Percentiles rank a stretch among this genome's conserved stretches.
Evolutionary conservation across 2,888 invertebrate genomes (phyloP).

Genomic region (Euproctis similis): DNA sequence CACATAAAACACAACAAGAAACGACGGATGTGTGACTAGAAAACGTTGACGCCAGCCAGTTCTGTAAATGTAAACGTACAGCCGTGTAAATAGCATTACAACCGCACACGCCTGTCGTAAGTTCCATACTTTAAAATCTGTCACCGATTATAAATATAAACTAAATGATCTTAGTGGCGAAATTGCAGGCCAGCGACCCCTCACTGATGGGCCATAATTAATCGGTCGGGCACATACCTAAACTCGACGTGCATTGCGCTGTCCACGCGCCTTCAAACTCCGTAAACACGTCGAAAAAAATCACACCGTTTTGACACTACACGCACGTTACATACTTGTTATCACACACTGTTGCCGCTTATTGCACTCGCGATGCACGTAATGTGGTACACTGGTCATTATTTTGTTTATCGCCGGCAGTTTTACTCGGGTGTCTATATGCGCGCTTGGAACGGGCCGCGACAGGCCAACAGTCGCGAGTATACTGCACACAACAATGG

Average conservation of each 20-base stretch:
- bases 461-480: constrained; percentile 54
- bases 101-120: constrained; percentile 24
- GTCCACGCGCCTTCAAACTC: constrained; percentile 56
- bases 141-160: constrained; percentile 52
- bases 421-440: constrained; percentile 46
- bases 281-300: constrained; percentile 63
- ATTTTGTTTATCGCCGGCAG: constrained; percentile 70
- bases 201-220: constrained; percentile 68
- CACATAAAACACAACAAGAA: constrained; percentile 42
- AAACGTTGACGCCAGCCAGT: constrained; percentile 26
- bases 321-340: constrained; percentile 68
- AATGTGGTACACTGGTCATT: constrained; percentile 65
- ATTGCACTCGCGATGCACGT: constrained; percentile 69
- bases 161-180: constrained; percentile 45
- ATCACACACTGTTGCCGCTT: constrained; percentile 71
- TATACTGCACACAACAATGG: constrained; percentile 66
- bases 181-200: constrained; percentile 62
- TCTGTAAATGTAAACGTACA: constrained; percentile 29
- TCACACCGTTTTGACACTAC: constrained; percentile 62
- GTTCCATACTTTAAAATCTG: constrained; percentile 34
- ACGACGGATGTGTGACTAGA: constrained; percentile 42
- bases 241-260: constrained; percentile 66
- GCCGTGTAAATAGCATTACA: constrained; percentile 28
- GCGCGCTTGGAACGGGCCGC: constrained; percentile 41
- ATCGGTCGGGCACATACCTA: constrained; percentile 69